These are phyloP conservation scores for Microplitis demolitor DNA, from an alignment of 1,140 invertebrate species.

Conservation along the genomic window DNA sequence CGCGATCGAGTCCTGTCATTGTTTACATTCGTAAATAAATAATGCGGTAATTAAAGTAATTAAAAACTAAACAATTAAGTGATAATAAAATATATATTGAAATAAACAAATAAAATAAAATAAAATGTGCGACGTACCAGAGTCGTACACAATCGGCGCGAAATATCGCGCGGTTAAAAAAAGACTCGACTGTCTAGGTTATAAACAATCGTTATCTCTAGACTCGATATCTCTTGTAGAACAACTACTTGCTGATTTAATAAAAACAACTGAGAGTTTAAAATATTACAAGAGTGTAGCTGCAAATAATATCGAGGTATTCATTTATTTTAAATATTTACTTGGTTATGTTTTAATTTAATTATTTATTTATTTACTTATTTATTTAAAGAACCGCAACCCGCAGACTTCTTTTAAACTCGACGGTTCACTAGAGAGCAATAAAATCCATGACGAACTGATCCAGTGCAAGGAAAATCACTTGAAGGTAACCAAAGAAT, in stretches of 20 bases:
- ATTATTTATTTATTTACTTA: slow-evolving; percentile 11
- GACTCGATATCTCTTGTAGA: slow-evolving; percentile 78
- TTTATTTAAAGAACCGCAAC: slow-evolving; percentile 40
- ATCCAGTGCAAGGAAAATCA: slow-evolving; percentile 70
- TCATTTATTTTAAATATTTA: slow-evolving; percentile 7
- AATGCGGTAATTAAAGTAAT: too few relatives aligned
- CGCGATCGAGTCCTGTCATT: too few relatives aligned
- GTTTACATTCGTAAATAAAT: too few relatives aligned
- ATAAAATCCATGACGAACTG: slow-evolving; percentile 72
- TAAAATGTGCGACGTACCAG: too few relatives aligned
- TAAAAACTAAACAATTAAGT: too few relatives aligned
- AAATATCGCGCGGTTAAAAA: slow-evolving; percentile 64
- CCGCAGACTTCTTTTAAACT: slow-evolving; percentile 63
- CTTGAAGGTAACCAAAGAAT: slow-evolving; percentile 65
- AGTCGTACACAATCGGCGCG: slow-evolving; percentile 17
- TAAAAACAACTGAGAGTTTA: slow-evolving; percentile 78
- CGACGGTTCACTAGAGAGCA: slow-evolving; percentile 75
- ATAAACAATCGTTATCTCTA: slow-evolving; percentile 71
- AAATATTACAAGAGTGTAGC: slow-evolving; percentile 78
- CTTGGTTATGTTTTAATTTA: background rate
- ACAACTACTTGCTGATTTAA: slow-evolving; percentile 73
- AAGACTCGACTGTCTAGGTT: slow-evolving; percentile 74
- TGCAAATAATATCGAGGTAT: slow-evolving; percentile 67
- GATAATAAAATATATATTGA: too few relatives aligned
- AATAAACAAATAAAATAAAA: too few relatives aligned